Evolutionary conservation across 2,113 vertebrate genomes (phyloP).

Genomic region (Mus spicilegus): DNA sequence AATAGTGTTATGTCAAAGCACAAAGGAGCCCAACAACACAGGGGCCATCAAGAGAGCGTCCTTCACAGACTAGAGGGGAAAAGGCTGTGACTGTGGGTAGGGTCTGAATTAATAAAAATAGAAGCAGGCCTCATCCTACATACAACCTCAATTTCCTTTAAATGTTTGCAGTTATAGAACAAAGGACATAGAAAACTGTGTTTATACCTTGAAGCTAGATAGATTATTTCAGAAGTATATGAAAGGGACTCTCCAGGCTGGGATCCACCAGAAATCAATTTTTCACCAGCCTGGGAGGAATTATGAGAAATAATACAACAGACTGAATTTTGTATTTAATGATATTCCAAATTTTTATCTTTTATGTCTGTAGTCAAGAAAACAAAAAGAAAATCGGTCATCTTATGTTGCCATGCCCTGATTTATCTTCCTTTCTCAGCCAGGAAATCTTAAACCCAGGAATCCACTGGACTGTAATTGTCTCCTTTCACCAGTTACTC

Average conservation of each 20-base stretch:
- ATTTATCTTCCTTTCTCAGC: neutral
- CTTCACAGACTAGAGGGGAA: neutral
- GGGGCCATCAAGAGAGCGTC: neutral
- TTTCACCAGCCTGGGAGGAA: neutral
- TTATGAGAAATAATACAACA: neutral
- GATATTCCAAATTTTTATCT: neutral
- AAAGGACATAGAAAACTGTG: neutral
- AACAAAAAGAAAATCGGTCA: neutral
- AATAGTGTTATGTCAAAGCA: neutral
- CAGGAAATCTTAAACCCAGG: constrained; percentile 4
- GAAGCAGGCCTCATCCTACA: neutral
- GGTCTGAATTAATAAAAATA: neutral
- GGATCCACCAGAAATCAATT: neutral
- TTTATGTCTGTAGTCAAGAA: constrained; percentile 5
- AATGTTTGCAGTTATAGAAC: neutral
- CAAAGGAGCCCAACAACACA: neutral
- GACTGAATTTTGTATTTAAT: neutral
- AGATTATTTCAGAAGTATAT: neutral
- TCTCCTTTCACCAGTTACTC: neutral
- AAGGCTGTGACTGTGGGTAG: neutral
- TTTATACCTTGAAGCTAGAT: neutral
- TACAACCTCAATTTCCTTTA: neutral
- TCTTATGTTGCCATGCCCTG: neutral
- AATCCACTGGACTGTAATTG: neutral
- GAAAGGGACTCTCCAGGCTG: neutral